Percentiles rank a stretch among this genome's conserved stretches.
Conservation (phyloP, 2,797 vertebrate species). For the Sciurus vulgaris region DNA sequence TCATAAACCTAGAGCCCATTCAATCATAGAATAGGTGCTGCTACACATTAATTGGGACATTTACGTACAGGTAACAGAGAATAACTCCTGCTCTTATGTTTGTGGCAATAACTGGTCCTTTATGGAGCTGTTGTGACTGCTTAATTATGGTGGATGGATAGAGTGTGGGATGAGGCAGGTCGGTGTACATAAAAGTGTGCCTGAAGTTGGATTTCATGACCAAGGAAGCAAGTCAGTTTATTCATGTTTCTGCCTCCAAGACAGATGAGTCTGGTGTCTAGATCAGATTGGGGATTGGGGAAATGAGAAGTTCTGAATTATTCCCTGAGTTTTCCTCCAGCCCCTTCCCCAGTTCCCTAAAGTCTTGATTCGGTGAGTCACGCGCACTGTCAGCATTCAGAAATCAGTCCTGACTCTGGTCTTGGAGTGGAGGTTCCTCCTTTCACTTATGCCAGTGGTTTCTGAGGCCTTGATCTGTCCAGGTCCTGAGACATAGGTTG, state of each 20-base stretch:
- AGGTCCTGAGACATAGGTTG: neutral
- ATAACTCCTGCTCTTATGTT: constrained; percentile 58
- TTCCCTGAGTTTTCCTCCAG: neutral
- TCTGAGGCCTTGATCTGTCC: neutral
- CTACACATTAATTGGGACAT: constrained; percentile 68
- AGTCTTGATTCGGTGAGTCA: constrained; percentile 11
- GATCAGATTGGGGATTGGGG: neutral
- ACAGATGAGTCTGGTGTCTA: neutral
- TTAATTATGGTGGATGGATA: constrained; percentile 63
- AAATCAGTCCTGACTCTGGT: neutral
- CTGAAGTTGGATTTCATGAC: neutral
- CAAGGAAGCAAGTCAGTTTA: constrained; percentile 9
- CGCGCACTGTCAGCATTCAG: neutral
- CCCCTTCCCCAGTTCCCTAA: neutral
- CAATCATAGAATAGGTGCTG: constrained; percentile 59
- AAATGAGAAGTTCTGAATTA: neutral
- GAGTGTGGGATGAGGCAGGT: constrained; percentile 9
- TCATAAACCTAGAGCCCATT: constrained; percentile 70
- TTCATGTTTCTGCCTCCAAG: neutral
- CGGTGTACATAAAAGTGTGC: neutral
- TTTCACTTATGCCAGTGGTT: neutral
- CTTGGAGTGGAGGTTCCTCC: neutral
- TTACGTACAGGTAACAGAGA: constrained; percentile 75
- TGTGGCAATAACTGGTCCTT: too few species aligned
- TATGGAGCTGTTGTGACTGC: neutral